Evolutionary conservation across 1,140 invertebrate genomes (phyloP).

Genomic region (Lucilia cuprina): DNA sequence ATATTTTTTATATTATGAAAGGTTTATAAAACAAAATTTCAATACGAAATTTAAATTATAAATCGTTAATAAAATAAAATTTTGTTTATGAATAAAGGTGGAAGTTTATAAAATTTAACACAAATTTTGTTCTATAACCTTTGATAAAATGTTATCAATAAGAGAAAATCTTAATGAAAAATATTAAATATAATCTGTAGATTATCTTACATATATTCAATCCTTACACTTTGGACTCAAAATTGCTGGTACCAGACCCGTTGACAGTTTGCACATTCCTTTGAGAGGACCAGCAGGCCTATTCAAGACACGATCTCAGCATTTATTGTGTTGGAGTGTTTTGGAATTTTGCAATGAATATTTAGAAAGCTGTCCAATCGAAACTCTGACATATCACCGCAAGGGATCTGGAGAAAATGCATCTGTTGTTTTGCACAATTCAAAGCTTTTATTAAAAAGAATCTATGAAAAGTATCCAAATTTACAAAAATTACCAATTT

Average conservation of each 20-base stretch:
- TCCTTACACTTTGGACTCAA: constrained; percentile 56
- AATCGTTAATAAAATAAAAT: too few species aligned
- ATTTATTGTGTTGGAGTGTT: constrained; percentile 64
- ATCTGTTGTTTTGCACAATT: constrained; percentile 55
- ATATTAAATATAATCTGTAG: constrained; percentile 27
- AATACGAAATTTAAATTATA: too few species aligned
- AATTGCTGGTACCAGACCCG: constrained; percentile 42
- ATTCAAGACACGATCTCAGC: constrained; percentile 58
- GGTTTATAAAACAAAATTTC: too few species aligned
- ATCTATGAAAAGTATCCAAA: constrained; percentile 59
- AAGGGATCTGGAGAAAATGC: constrained; percentile 62
- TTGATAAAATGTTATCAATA: too few species aligned
- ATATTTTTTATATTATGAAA: too few species aligned
- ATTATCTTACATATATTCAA: constrained; percentile 56
- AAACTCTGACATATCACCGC: constrained; percentile 64
- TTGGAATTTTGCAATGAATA: constrained; percentile 60
- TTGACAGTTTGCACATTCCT: constrained; percentile 42
- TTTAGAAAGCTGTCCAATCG: constrained; percentile 58
- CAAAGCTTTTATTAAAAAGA: constrained; percentile 54
- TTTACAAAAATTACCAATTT: constrained; percentile 57
- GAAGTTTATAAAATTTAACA: too few species aligned
- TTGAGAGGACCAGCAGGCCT: constrained; percentile 65
- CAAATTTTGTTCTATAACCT: too few species aligned
- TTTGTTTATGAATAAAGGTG: too few species aligned
- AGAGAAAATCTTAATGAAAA: not conserved